Evolutionary conservation across 2,113 vertebrate species (phyloP).

Genomic region (Nothobranchius kuhntae): DNA sequence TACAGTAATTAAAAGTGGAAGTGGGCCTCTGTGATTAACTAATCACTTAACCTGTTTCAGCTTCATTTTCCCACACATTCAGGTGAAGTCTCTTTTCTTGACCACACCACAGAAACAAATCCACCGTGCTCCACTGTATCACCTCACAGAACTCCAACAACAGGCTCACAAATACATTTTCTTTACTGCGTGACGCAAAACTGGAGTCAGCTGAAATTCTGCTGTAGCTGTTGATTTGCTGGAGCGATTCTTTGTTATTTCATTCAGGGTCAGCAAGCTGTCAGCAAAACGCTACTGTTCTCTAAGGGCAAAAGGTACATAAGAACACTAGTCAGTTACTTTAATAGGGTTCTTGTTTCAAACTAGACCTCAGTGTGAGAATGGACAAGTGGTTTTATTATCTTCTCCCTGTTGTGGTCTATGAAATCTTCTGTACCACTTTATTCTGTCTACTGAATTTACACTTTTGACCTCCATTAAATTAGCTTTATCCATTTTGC

Average conservation of each 20-base stretch:
- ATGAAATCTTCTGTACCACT: not conserved
- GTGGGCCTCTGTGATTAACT: not conserved
- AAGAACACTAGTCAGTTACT: slow-evolving; percentile 47
- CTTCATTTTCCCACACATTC: slow-evolving; percentile 7
- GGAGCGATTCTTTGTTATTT: slow-evolving; percentile 46
- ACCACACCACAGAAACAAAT: slow-evolving; percentile 5
- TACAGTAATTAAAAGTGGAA: not conserved
- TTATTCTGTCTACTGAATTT: not conserved
- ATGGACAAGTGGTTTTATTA: slow-evolving; percentile 4
- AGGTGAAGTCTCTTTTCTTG: not conserved
- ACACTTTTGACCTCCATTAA: too few species aligned
- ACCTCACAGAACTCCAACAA: slow-evolving; percentile 14
- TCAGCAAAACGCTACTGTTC: slow-evolving; percentile 20
- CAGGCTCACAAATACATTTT: slow-evolving; percentile 45
- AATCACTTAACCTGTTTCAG: slow-evolving; percentile 1
- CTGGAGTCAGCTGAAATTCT: slow-evolving; percentile 61
- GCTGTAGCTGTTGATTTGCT: slow-evolving; percentile 36
- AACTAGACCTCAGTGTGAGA: slow-evolving; percentile 22
- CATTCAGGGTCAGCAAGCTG: slow-evolving; percentile 17
- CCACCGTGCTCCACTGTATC: slow-evolving; percentile 8
- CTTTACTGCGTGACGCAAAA: slow-evolving; percentile 41
- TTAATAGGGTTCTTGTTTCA: slow-evolving; percentile 70
- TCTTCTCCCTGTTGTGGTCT: slow-evolving; percentile 26
- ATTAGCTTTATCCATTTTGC: too few species aligned
- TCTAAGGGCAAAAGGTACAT: slow-evolving; percentile 25